Evolutionary conservation across 2,888 invertebrate genomes (phyloP), one percentile per base, ranked within the genome.

Genomic region (Netelia inedita): DNA sequence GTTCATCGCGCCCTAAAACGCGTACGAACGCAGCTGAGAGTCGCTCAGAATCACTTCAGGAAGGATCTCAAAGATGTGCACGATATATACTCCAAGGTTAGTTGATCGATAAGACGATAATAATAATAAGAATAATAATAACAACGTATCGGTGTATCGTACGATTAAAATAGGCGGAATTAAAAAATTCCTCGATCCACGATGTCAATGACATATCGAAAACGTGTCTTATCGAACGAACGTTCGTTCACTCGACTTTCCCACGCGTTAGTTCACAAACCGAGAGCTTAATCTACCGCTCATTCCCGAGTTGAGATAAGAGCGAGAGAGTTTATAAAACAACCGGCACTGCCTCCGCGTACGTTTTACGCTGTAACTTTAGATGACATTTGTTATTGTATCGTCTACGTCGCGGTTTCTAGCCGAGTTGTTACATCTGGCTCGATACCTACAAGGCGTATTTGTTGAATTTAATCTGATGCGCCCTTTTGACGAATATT

Each of bases 71-170:
- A 90, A 76, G 92, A 92, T 81, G 91, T 93, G 61, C 91, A 90
- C 79, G 88, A 90, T 59, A 90, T 93, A 66, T 94, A 94, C 87
- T 89, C 92, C n/a, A 92, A 93, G 91, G 94, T 94, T 85, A 85
- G 89, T 65, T 23, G 11, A 81, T 79, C 14, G 11, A 28, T 11
- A 63, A 72, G 55, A 55, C 1, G 0, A 57, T 10, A 41, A 71
- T 11, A 41, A 46, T 46, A 46, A 46, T 14, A 46, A 46, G 10
- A 46, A 46, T 46, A 46, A 46, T 46, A 14, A 46, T 46, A 46
- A 14, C 2, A 46, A 46, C 2, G 3, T 1, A 14, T 46, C 10
- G 10, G 11, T 10, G 46, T 46, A 46, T 46, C 46, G 46, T 46
- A 46, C 46, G 46, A 46, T 46, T 46, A 46, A 46, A 46, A 3